Evolutionary conservation across 2,888 invertebrate genomes (phyloP), one percentile per base, ranked within the genome.

Genomic region (Crossocerus cetratus): DNA sequence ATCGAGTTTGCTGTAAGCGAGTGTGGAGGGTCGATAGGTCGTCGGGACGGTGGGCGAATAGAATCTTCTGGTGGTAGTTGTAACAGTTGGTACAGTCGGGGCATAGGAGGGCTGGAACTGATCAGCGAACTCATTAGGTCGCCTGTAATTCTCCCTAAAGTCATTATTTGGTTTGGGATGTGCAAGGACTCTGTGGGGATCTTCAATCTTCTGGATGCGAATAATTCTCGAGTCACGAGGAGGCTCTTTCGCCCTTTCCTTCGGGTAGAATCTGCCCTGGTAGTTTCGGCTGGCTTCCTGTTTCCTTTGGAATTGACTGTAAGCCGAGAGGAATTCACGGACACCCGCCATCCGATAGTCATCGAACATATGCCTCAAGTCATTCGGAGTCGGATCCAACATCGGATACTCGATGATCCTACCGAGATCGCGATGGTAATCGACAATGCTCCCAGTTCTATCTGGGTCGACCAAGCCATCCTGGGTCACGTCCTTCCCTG

Each of bases 11-110:
- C 68, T 75, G 45, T 86, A 85, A 2, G 84, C 79, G 3, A 81
- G 64, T 0, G 86, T 87, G 0, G 86, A 82, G 3, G 86, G 78
- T 70, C 79, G 79, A 61, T 79, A 81, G 14, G 84, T 87, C 20
- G 84, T 86, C 2, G 89, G 89, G 0, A 89, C 84, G 0, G 89
- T 88, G 2, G 89, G 88, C 2, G 89, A 89, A 49, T 88, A 89
- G 44, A 83, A 85, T 76, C 82, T 84, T 13, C 87, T 80, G 2
- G 86, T 86, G 0, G 88, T 88, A 0, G 88, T 89, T 16, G 88
- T 89, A 1, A 88, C 86, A 0, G 89, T 89, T 3, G 89, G 89
- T 8, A 88, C 88, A 2, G 88, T 89, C 0, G 89, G 89, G 2
- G 88, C 88, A 65, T 88, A 89, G 8, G 88, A 87, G 0, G 88